phyloP scores from a whole-genome alignment of 35 echinoderm and acorn worm genomes.

The Ophiothrix spiculata region DNA sequence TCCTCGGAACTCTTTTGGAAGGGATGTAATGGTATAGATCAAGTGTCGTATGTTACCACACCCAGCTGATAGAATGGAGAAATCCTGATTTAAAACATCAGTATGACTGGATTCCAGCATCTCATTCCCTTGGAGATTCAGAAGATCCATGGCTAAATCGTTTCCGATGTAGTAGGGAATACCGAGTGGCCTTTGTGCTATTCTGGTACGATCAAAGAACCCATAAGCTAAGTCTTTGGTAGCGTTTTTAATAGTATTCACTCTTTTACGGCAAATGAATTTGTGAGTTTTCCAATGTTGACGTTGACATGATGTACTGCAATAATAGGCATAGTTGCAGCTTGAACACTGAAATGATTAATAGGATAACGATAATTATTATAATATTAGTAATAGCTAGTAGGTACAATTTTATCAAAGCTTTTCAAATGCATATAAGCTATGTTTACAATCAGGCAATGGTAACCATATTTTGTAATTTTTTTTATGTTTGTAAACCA shows the following conservation, averaged over 20 bases:
- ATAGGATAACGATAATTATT: not conserved
- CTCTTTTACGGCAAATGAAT: not conserved
- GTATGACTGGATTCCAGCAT: not conserved
- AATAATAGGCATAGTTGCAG: not conserved
- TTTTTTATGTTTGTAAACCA: too few species aligned
- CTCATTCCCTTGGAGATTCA: not conserved
- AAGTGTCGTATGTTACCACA: constrained; percentile 55
- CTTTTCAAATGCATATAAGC: too few species aligned
- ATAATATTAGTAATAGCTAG: too few species aligned
- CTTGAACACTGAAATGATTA: not conserved
- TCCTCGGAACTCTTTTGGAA: constrained; percentile 49
- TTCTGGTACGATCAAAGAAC: not conserved
- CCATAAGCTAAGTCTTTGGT: not conserved
- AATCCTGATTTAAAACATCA: constrained; percentile 1
- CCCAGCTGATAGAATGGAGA: constrained; percentile 43
- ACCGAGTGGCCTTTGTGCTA: not conserved
- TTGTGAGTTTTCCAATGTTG: not conserved
- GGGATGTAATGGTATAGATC: constrained; percentile 50
- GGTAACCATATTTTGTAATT: too few species aligned
- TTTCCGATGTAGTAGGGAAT: not conserved
- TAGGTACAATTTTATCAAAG: too few species aligned
- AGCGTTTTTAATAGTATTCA: not conserved
- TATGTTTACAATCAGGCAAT: too few species aligned
- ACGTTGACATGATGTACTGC: not conserved
- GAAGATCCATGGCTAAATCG: not conserved